Evolutionary conservation across 2,888 invertebrate genomes (phyloP).

Genomic region (Apodemia hepburni): DNA sequence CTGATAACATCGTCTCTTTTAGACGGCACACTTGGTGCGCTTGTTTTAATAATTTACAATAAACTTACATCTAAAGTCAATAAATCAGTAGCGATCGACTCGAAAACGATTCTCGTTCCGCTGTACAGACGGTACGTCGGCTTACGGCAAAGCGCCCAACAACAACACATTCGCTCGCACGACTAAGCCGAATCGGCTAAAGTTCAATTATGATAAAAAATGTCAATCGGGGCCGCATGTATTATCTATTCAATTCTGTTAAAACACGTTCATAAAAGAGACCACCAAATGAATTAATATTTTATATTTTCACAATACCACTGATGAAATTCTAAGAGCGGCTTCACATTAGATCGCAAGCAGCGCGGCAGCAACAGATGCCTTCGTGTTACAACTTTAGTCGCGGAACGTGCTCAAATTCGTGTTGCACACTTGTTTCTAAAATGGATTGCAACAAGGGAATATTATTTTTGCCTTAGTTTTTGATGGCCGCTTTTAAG

Average conservation of each 20-base stretch:
- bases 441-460: no score
- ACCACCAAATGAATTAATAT: not conserved
- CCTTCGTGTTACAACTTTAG: no score
- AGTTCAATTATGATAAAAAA: conserved; percentile 26
- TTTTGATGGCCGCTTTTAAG: no score
- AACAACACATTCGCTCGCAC: conserved; percentile 18
- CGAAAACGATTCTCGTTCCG: conserved; percentile 13
- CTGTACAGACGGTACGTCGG: conserved; percentile 13
- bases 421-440: no score
- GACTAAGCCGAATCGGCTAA: conserved; percentile 20
- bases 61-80: conserved; percentile 15
- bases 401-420: no score
- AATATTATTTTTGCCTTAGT: no score
- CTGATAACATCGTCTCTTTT: conserved; percentile 40
- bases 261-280: not conserved
- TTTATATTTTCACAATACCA: not conserved
- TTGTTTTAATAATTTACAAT: conserved; percentile 15
- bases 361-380: no score
- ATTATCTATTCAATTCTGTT: not conserved
- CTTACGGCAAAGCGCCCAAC: conserved; percentile 13
- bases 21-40: conserved; percentile 38
- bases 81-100: conserved; percentile 8
- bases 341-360: no score
- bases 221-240: conserved; percentile 26
- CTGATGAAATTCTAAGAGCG: not conserved